These are phyloP conservation scores for Phocoena phocoena DNA, from an alignment of 2,113 vertebrate species.

Conservation along the genomic window DNA sequence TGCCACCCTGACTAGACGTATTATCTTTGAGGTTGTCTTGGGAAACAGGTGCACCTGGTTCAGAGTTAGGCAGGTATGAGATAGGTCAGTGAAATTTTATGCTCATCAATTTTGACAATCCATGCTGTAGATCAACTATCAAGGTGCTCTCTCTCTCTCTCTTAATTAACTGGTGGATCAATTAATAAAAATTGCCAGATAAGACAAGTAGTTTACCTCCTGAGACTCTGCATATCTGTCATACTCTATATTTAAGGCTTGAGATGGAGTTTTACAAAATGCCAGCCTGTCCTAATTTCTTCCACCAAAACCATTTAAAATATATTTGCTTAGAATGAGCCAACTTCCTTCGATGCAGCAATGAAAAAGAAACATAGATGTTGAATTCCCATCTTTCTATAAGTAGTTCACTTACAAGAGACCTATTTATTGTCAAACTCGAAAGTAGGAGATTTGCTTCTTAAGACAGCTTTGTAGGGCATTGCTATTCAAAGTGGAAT, in stretches of 20 bases:
- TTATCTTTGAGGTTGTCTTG: slow-evolving; percentile 24
- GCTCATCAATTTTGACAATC: not conserved
- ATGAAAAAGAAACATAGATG: not conserved
- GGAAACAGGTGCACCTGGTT: slow-evolving; percentile 14
- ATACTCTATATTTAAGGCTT: not conserved
- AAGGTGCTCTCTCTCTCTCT: not conserved
- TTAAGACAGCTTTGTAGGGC: not conserved
- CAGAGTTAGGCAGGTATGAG: not conserved
- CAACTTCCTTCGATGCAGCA: not conserved
- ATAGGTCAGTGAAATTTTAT: not conserved
- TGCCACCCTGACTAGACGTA: not conserved
- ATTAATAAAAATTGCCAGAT: not conserved
- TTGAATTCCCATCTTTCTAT: not conserved
- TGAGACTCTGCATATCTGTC: not conserved
- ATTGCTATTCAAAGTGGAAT: not conserved
- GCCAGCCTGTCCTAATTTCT: slow-evolving; percentile 6
- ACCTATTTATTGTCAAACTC: not conserved
- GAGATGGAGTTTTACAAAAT: not conserved
- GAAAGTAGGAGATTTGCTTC: not conserved
- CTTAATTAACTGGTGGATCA: not conserved
- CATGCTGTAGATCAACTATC: not conserved
- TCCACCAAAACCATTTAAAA: not conserved
- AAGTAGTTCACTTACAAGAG: not conserved
- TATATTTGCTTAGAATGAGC: not conserved
- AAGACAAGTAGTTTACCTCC: not conserved